Percentiles rank a stretch among this genome's conserved stretches.
phyloP scores from a whole-genome alignment of 2,888 invertebrate species.

The Apodemia duryi region DNA sequence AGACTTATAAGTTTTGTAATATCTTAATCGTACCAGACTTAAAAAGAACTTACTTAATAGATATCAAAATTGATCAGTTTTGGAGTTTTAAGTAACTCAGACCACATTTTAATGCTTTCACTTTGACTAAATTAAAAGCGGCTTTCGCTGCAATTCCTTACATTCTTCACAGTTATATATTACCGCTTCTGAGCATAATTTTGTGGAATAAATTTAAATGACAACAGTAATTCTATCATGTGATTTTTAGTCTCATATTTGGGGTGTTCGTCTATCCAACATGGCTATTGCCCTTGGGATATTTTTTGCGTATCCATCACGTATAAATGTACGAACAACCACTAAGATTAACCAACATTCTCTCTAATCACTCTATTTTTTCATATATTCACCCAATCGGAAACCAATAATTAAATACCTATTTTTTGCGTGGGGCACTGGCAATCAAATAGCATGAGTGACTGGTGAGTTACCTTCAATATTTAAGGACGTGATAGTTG shows the following conservation, averaged over 20 bases:
- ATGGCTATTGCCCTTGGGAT: neutral
- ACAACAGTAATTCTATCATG: neutral
- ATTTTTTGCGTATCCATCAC: neutral
- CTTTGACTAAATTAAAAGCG: neutral
- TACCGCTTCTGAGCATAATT: neutral
- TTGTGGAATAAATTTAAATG: neutral
- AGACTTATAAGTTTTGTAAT: no score
- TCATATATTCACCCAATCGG: no score
- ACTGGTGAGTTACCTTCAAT: no score
- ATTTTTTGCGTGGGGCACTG: no score
- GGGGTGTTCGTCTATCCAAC: neutral
- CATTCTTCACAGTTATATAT: neutral
- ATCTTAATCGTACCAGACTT: neutral
- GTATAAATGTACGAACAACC: neutral
- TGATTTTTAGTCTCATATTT: conserved; percentile 1
- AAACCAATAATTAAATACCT: no score
- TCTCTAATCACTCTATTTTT: no score
- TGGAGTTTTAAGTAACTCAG: neutral
- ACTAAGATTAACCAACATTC: no score
- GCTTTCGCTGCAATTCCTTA: neutral
- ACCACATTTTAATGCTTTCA: neutral
- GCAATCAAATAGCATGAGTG: no score
- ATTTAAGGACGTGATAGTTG: no score
- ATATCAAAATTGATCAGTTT: neutral
- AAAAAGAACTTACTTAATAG: neutral